Conservation (phyloP, 2,113 vertebrate species). For the Ancistrus triradiatus region DNA sequence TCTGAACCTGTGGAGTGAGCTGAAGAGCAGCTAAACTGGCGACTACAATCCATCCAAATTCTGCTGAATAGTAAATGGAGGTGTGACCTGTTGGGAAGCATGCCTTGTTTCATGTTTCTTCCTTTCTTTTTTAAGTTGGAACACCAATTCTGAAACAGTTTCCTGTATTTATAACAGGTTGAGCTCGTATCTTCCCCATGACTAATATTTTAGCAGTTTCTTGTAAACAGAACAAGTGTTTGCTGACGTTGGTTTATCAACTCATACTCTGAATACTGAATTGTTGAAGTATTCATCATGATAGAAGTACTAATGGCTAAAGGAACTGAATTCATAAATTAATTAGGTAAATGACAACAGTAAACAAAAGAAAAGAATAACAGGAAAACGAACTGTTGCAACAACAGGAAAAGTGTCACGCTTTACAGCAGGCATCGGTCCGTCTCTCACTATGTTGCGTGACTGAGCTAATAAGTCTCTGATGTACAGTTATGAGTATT, state of each 20-base stretch:
- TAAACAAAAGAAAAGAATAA: conserved; percentile 19
- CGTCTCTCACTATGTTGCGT: background rate
- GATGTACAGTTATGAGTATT: background rate
- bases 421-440: background rate
- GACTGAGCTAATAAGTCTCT: background rate
- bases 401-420: conserved; percentile 14
- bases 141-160: too few relatives aligned
- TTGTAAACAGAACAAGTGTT: too few relatives aligned
- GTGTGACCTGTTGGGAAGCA: too few relatives aligned
- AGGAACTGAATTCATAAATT: background rate
- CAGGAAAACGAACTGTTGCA: conserved; percentile 6
- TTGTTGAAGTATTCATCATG: background rate
- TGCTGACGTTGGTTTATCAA: background rate
- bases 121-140: too few relatives aligned
- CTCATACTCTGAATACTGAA: background rate
- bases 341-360: conserved; percentile 4
- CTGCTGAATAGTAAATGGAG: too few relatives aligned
- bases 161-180: too few relatives aligned
- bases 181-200: too few relatives aligned
- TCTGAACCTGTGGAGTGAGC: too few relatives aligned
- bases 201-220: too few relatives aligned
- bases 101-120: too few relatives aligned
- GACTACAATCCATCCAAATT: too few relatives aligned
- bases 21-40: too few relatives aligned
- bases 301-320: background rate